Base-by-base conservation (phyloP, 2,797 vertebrate species). In the Choloepus didactylus region DNA sequence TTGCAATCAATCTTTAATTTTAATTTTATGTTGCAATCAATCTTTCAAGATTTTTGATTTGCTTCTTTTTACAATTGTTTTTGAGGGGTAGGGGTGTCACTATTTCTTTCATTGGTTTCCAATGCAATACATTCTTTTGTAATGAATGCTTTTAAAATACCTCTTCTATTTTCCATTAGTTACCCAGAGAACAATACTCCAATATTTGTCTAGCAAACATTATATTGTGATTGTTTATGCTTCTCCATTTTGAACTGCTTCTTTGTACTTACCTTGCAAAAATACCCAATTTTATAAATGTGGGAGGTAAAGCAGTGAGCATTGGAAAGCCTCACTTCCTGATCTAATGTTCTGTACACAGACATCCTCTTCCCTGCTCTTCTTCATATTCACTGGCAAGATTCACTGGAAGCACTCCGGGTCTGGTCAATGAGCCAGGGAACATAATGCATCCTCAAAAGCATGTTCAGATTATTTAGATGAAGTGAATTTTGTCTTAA, bases 91-190 rank as follows among this genome's bases (percentile, higher is more conserved):
- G 18, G 54, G 16, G 83, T 76, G 46, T 76, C 77, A 69, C 31
- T 69, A 73, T 91, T 94, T 86, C 38, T 76, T 89, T 93, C 67
- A 44, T 51, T 91, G 29, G 41, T 91, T 95, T 96, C 91, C 70
- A 88, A 91, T 77, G 56, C 35, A 88, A 84, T 82, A 19, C 31
- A 23, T 60, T 51, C 29, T 85, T 80, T 96, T 38, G 7, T 60
- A 94, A 84, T 73, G 67, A 67, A 67, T 64, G 41, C 29, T 88
- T 93, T 92, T 41, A 75, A 95, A 87, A 88, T 19, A 54, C 12
- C 44, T 83, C 67, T 66, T 49, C 44, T 83, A 31, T 76, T 91
- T 96, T 76, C 56, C 31, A 77, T 70, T 62, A 80, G 49, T 76
- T 94, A 87, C 19, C 69, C 75, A 54, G 41, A 82, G 60, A 87